Evolutionary conservation across 1,140 invertebrate genomes (phyloP), one percentile per base, ranked within the genome.

Genomic region (Matsumurasca onukii): DNA sequence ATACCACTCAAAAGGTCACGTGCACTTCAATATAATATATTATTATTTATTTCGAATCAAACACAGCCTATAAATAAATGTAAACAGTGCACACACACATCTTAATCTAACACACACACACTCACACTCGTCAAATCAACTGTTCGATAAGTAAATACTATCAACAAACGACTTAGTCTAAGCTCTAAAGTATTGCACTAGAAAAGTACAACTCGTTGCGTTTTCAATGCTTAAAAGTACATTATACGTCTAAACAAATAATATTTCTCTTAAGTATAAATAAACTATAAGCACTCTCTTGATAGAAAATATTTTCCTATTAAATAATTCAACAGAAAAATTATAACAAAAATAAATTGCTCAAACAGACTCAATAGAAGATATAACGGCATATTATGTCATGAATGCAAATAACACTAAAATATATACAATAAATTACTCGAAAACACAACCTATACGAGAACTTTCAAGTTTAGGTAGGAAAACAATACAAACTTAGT

Each of bases 361-460:
- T 68, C 30, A 68, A 62, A 15, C 30, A 69, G 34, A 62, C 34
- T 64, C 67, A 31, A 64, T 59, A 59, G 24, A 29, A 59, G 55
- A 59, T 27, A 59, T 59, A 59, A 59, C 55, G 25, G n/a, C 24
- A 27, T 24, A 59, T 59, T 22, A 59, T 59, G 55, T 59, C 55
- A 59, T 59, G 55, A 27, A 59, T 59, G 9, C 24, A 59, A 59
- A 27, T 59, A 22, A 59, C n/a, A 22, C 55, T 59, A 59, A 39
- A 9, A 27, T 59, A 59, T 59, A 12, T 59, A 59, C 55, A 59
- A 59, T 22, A 22, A 59, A 27, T 59, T 29, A 59, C 30, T 59
- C n/a, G 5, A 9, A 27, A 59, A 59, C 55, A 59, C 55, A 59
- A 59, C 55, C 55, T 59, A 59, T 27, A 27, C 24, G 25, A 59